Base-by-base conservation (phyloP, 2,797 vertebrate genomes). In the Poecilia picta region DNA sequence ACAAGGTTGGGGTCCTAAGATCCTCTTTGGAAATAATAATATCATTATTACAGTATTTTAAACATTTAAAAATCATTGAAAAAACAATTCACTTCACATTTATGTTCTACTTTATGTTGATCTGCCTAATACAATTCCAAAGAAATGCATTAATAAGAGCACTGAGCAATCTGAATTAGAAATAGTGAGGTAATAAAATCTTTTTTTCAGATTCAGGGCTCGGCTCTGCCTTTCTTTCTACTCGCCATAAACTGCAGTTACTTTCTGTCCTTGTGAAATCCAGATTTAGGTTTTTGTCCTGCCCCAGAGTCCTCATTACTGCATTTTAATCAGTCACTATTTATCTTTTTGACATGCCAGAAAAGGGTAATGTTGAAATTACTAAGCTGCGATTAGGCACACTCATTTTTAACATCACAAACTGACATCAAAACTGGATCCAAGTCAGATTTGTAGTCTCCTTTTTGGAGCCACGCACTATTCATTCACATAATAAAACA, bases 381-480 rank as follows among this genome's bases (percentile, higher is more conserved):
- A 88, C 89, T 91, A 93, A 94, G 88, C 92, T 84, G 81, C 31
- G 87, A 92, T 93, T 93, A 94, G 89, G 88, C 81, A 55, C 72
- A 33, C 81, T 87, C 55, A 72, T 86, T 91, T 91, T 85, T 87
- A 87, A 90, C 83, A 83, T 87, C 79, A 80, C 85, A 82, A 85
- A 87, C 79, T 79, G 79, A 90, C 89, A 90, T 89, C 77, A 83
- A 90, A 90, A 92, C 84, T 51, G 87, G 75, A 88, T 89, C 88
- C 89, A 89, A 93, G 85, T 91, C 87, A 85, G 89, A 93, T 87
- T 93, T 93, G 89, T 13, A 33, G 51, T 41, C 39, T 45, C 83
- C 75, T 53, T 78, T 55, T 53, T 78, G 49, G 25, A 83, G 76
- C 72, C 64, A 70, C 59, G 74, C 68, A 43, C 15, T 1, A 68